phyloP scores from a whole-genome alignment of 2,113 vertebrate species.

The Marmota flaviventris region DNA sequence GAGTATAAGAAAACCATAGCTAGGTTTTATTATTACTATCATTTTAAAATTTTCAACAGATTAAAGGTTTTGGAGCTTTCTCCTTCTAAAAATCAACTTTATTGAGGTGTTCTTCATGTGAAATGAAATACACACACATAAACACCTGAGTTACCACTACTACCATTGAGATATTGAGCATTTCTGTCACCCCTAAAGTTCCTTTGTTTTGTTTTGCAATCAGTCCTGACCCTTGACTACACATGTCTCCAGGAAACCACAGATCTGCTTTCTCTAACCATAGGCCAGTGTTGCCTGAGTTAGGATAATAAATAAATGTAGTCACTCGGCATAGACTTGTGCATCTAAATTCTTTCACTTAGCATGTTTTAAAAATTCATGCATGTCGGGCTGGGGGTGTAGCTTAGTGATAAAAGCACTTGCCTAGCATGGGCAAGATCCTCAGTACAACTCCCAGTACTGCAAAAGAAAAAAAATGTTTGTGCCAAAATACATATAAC shows the following conservation, averaged over 20 bases:
- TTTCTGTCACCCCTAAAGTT: not conserved
- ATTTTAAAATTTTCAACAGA: not conserved
- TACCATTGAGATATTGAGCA: not conserved
- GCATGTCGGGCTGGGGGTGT: not conserved
- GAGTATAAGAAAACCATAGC: constrained; percentile 4
- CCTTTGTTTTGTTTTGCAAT: not conserved
- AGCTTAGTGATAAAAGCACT: no score
- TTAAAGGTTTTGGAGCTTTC: not conserved
- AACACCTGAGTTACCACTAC: not conserved
- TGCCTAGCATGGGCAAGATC: no score
- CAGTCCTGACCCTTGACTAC: not conserved
- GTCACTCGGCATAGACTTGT: not conserved
- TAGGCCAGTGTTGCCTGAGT: not conserved
- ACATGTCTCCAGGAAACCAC: not conserved
- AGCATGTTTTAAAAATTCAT: not conserved
- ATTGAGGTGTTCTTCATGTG: not conserved
- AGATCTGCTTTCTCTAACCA: not conserved
- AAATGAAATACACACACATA: not conserved
- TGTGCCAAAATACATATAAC: no score
- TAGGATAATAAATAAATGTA: constrained; percentile 41
- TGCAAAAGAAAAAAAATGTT: no score
- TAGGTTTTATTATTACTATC: not conserved
- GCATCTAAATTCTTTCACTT: constrained; percentile 9
- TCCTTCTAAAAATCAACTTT: not conserved
- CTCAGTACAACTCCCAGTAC: no score